phyloP scores from a whole-genome alignment of 2,888 invertebrate species.

The Lymantria monacha region DNA sequence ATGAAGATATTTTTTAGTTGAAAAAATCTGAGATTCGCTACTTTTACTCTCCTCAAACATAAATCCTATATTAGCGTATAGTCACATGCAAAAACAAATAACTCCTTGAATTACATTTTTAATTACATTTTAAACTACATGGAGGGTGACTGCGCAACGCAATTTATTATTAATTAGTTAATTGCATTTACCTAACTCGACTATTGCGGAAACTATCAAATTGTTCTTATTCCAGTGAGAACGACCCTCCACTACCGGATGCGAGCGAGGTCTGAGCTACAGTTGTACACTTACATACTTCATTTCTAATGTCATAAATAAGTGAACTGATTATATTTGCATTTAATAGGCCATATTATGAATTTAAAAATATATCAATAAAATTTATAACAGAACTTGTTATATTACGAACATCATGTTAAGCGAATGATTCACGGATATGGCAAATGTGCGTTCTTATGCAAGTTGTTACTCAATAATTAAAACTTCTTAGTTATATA shows the following conservation, averaged over 20 bases:
- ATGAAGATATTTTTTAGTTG: no score
- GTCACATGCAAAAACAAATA: slow-evolving; percentile 28
- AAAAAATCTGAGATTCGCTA: no score
- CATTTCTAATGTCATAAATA: not conserved
- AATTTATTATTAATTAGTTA: slow-evolving; percentile 49
- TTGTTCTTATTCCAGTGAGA: slow-evolving; percentile 68
- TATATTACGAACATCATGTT: not conserved
- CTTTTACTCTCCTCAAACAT: no score
- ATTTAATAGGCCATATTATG: not conserved
- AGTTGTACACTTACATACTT: not conserved
- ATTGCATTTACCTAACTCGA: slow-evolving; percentile 51
- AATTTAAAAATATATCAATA: not conserved
- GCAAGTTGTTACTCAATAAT: slow-evolving; percentile 13
- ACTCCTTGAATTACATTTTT: slow-evolving; percentile 43
- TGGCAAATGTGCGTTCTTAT: not conserved
- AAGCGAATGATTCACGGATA: not conserved
- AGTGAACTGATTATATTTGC: no score
- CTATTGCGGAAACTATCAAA: slow-evolving; percentile 64
- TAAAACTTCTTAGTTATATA: slow-evolving; percentile 22
- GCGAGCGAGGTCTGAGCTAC: slow-evolving; percentile 55
- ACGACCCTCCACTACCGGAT: slow-evolving; percentile 75
- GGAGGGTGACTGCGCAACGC: slow-evolving; percentile 44
- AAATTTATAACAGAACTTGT: not conserved
- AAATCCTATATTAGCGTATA: not conserved
- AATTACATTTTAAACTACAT: slow-evolving; percentile 47